phyloP scores from a whole-genome alignment of 2,113 vertebrate genomes.

The Lagenorhynchus albirostris region DNA sequence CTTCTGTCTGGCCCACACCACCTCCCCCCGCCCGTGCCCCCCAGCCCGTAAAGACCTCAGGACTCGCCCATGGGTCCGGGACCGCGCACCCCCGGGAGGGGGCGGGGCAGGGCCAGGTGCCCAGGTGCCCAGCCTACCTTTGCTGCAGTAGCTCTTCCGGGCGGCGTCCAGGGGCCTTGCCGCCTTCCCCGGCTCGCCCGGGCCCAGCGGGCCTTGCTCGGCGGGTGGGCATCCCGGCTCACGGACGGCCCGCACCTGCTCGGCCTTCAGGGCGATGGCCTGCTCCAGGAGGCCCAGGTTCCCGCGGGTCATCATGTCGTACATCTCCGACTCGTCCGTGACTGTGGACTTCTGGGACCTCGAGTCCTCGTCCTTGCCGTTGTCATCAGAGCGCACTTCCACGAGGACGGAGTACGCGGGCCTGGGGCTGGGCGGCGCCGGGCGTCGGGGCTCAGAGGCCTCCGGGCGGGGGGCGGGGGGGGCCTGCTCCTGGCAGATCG shows the following conservation, averaged over 20 bases:
- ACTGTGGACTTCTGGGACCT: conserved; percentile 89
- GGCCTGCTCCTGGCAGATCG: conserved; percentile 77
- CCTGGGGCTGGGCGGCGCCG: conserved; percentile 80
- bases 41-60: too few relatives aligned
- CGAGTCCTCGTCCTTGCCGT: conserved; percentile 89
- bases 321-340: conserved; percentile 95
- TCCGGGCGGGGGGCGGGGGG: conserved; percentile 70
- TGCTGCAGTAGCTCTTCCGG: conserved; percentile 93
- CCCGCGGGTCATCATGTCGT: conserved; percentile 94
- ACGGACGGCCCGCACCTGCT: conserved; percentile 91
- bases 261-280: conserved; percentile 96
- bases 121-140: conserved; percentile 79
- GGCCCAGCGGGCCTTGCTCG: conserved; percentile 89
- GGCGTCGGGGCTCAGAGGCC: conserved; percentile 79
- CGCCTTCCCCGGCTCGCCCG: conserved; percentile 86
- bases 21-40: rapidly evolving
- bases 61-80: neutral
- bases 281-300: conserved; percentile 97
- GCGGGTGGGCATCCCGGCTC: conserved; percentile 83
- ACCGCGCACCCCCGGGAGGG: rapidly evolving
- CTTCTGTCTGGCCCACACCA: too few relatives aligned
- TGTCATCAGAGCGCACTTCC: conserved; percentile 90
- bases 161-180: conserved; percentile 89
- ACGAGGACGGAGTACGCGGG: conserved; percentile 86
- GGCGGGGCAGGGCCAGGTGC: neutral